Conservation (phyloP, 92 coral and sea anemone genomes). For the Epizoanthus stellaris region DNA sequence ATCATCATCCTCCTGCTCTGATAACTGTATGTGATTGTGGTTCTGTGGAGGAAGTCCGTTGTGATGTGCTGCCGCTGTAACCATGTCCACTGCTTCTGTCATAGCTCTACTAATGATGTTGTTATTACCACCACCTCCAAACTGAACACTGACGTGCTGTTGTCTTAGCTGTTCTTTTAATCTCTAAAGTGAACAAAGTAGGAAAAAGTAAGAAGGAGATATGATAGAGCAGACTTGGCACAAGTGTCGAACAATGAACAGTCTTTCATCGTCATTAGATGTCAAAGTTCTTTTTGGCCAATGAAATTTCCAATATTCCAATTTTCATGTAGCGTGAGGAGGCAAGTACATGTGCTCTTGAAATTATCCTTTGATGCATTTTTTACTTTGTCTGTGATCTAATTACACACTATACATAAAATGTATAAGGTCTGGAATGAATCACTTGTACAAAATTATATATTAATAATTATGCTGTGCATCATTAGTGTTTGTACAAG, state of each 20-base stretch:
- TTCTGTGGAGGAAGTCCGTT: constrained; percentile 73
- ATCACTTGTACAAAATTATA: too few species aligned
- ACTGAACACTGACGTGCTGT: constrained; percentile 75
- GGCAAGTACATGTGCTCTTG: too few species aligned
- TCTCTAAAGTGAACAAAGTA: constrained; percentile 60
- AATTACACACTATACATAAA: too few species aligned
- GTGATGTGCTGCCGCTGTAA: constrained; percentile 63
- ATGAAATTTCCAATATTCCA: too few species aligned
- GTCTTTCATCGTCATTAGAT: too few species aligned
- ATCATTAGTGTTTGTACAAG: too few species aligned
- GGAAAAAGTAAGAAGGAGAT: neutral
- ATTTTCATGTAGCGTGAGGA: too few species aligned
- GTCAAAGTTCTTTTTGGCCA: too few species aligned
- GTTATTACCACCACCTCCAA: constrained; percentile 46
- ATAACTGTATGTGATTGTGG: constrained; percentile 45
- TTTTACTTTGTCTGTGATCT: too few species aligned
- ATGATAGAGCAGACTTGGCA: neutral
- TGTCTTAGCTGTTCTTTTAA: constrained; percentile 95
- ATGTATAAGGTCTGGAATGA: too few species aligned
- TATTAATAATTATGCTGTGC: too few species aligned
- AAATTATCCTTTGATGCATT: too few species aligned
- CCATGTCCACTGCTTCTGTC: constrained; percentile 97
- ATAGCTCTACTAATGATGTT: constrained; percentile 95
- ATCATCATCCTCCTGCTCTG: neutral
- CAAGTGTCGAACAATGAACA: neutral